Evolutionary conservation across 2,113 vertebrate species (phyloP).

Genomic region (Chaetorhynchus papuensis): DNA sequence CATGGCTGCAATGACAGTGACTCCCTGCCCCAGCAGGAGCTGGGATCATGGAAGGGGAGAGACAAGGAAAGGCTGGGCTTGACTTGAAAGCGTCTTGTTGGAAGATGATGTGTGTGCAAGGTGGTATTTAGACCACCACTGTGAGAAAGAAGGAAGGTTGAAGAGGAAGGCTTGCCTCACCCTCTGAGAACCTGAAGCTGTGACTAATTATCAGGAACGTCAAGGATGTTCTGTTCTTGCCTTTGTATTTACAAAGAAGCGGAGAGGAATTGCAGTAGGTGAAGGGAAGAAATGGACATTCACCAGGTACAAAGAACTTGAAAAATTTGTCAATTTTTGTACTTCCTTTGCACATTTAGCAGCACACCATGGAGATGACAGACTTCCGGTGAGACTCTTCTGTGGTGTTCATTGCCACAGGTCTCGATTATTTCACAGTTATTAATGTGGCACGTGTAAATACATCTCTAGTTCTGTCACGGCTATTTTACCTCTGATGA

Average conservation of each 20-base stretch:
- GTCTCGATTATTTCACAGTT: neutral
- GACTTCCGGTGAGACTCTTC: neutral
- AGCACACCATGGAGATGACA: rapidly evolving
- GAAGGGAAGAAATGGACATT: neutral
- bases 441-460: neutral
- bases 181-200: neutral
- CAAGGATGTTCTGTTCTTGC: neutral
- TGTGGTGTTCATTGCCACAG: neutral
- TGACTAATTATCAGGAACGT: neutral
- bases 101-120: neutral
- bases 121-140: neutral
- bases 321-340: neutral
- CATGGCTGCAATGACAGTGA: neutral
- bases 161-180: neutral
- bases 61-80: neutral
- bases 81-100: neutral
- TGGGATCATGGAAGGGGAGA: rapidly evolving
- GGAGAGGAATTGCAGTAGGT: neutral
- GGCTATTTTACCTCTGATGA: neutral
- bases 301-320: neutral
- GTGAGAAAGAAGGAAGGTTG: neutral
- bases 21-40: neutral
- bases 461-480: neutral
- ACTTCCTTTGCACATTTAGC: neutral
- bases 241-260: neutral